These are phyloP conservation scores for Probosciger aterrimus DNA, from an alignment of 2,113 vertebrate species.

Conservation along the genomic window DNA sequence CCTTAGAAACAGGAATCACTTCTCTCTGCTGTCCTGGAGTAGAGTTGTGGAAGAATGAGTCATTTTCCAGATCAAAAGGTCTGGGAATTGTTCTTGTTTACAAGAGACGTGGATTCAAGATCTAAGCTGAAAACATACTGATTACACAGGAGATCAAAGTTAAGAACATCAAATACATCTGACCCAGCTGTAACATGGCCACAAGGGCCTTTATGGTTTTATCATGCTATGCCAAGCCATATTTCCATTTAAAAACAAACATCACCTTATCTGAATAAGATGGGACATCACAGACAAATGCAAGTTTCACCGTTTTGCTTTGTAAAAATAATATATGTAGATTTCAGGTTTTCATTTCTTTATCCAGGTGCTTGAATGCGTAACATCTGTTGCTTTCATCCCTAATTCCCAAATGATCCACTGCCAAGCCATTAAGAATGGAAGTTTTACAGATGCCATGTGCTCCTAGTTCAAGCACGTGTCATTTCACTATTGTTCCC, in stretches of 20 bases:
- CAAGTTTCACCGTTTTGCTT: not conserved
- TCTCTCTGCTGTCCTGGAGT: not conserved
- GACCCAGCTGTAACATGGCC: conserved; percentile 41
- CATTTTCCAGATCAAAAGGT: conserved; percentile 68
- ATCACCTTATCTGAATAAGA: conserved; percentile 33
- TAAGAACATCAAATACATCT: conserved; percentile 65
- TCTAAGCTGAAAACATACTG: conserved; percentile 62
- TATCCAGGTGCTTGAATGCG: conserved; percentile 50
- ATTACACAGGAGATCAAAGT: conserved; percentile 65
- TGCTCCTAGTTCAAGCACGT: not conserved
- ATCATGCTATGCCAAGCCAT: conserved; percentile 52
- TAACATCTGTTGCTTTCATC: conserved; percentile 58
- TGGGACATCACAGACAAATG: conserved; percentile 25
- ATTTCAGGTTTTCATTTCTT: conserved; percentile 18
- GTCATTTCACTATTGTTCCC: not conserved
- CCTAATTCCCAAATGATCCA: conserved; percentile 27
- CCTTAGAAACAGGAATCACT: not conserved
- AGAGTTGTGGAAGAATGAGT: conserved; percentile 50
- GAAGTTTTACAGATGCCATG: conserved; percentile 16
- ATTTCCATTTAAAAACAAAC: conserved; percentile 66
- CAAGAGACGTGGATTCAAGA: conserved; percentile 39
- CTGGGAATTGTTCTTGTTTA: conserved; percentile 59
- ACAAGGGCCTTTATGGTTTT: conserved; percentile 29
- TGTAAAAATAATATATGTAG: not conserved
- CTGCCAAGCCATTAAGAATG: conserved; percentile 21